Conservation (phyloP, 2,113 vertebrate species). For the Sciurus niger region DNA sequence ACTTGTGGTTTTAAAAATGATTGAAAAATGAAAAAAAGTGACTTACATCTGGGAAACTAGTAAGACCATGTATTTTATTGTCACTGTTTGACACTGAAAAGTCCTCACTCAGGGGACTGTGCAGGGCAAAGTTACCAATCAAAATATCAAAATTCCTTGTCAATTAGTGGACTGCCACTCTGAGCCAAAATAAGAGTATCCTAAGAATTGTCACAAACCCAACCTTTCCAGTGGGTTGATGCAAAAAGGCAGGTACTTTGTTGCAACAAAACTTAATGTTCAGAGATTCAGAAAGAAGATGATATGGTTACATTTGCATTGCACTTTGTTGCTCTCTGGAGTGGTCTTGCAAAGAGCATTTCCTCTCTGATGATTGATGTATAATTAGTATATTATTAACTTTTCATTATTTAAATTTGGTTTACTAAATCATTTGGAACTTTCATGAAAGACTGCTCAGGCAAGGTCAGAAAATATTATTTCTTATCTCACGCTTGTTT, state of each 20-base stretch:
- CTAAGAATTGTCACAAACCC: constrained; percentile 58
- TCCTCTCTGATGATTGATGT: constrained; percentile 32
- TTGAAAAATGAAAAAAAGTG: constrained; percentile 69
- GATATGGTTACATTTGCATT: background rate
- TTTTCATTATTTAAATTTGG: constrained; percentile 67
- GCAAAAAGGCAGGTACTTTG: rapidly evolving
- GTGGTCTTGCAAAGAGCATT: background rate
- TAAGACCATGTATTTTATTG: constrained; percentile 46
- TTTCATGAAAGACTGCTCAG: constrained; percentile 18
- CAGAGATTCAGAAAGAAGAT: background rate
- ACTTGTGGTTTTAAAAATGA: constrained; percentile 33
- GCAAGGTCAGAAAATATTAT: constrained; percentile 66
- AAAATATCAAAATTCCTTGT: background rate
- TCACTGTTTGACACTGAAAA: constrained; percentile 72
- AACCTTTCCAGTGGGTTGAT: background rate
- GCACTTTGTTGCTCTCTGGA: background rate
- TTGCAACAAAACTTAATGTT: background rate
- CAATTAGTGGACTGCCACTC: constrained; percentile 58
- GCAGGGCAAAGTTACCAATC: constrained; percentile 38
- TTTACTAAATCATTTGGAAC: constrained; percentile 66
- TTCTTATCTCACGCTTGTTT: constrained; percentile 38
- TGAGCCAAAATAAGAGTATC: constrained; percentile 52
- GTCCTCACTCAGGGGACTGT: constrained; percentile 37
- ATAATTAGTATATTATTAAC: constrained; percentile 69
- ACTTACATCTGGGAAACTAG: constrained; percentile 34